Percentiles rank a stretch among this genome's conserved stretches.
Evolutionary conservation across 2,797 vertebrate genomes (phyloP).

Genomic region (Amphiprion clarkii): DNA sequence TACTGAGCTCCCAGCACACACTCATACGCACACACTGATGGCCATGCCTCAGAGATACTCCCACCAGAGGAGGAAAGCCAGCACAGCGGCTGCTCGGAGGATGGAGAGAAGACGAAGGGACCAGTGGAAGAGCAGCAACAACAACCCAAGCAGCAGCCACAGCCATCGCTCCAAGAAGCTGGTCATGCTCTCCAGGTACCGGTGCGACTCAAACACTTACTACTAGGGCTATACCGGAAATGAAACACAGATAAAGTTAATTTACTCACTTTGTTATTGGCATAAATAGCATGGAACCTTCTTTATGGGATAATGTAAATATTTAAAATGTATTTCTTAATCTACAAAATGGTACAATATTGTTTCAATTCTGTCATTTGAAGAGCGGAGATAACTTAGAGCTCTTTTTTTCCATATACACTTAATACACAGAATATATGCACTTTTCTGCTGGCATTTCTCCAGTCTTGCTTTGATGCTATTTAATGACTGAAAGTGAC

Average conservation of each 20-base stretch:
- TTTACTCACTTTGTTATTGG: not conserved
- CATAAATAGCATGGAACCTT: not conserved
- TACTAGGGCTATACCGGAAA: not conserved
- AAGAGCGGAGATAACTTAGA: not conserved
- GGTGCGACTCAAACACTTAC: not conserved
- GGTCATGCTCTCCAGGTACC: conserved; percentile 88
- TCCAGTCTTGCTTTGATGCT: not conserved
- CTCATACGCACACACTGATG: conserved; percentile 52
- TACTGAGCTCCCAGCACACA: conserved; percentile 49
- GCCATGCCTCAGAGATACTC: conserved; percentile 84
- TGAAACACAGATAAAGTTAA: not conserved
- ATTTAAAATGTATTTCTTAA: not conserved
- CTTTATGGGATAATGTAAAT: not conserved
- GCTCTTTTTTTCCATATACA: not conserved
- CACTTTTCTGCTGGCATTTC: not conserved
- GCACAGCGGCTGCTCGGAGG: conserved; percentile 77
- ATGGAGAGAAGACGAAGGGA: conserved; percentile 87
- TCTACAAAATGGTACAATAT: too few species aligned
- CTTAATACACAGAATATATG: not conserved
- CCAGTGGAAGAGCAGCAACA: conserved; percentile 38
- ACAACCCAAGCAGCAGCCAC: conserved; percentile 50
- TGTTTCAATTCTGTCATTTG: too few species aligned
- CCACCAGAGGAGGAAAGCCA: conserved; percentile 76
- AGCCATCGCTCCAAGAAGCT: conserved; percentile 87
- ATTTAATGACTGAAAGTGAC: not conserved